Base-by-base conservation (phyloP, 1,140 invertebrate species). In the Maniola jurtina region DNA sequence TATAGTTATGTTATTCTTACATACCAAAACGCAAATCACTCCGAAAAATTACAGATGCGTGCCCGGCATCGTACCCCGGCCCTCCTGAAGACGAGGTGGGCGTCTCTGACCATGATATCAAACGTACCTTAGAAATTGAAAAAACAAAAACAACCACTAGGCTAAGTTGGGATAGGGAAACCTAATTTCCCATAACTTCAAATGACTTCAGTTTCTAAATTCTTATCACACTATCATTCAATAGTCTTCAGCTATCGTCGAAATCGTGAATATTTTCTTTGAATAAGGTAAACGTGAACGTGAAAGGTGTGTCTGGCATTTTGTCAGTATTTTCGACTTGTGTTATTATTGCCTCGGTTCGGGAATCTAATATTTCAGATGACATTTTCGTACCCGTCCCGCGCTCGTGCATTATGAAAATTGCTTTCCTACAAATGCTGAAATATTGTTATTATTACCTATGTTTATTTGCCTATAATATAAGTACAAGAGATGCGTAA, bases 331-430 rank as follows among this genome's bases (percentile, higher is more conserved):
- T 52, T 25, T 52, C 48, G 15, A 52, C 48, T 48, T 14, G 45
- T 16, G 48, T 25, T 52, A 52, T 52, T 16, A n/a, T 25, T 25
- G 14, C 5, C 48, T 25, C 48, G 45, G n/a, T n/a, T 48, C 45
- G 10, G 14, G 48, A 52, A 52, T 52, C 48, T 14, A 52, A 52
- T 52, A 52, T 52, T 52, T 52, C 25, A 16, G 48, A 25, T 25
- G 47, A 52, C 48, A 52, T n/a, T 52, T 52, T 16, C 48, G 13
- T 13, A 45, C 15, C 16, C 48, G 48, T 6, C 5, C 56, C 56
- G 56, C 35, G 35, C 10, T 25, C 10, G 0, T 58, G 56, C 56
- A 58, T 40, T 58, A 58, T 58, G 56, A 58, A 58, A 40, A 58
- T 58, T 58, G 56, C 40, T 58, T 58, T 40, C 38, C 13, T 40